phyloP scores from a whole-genome alignment of 2,113 vertebrate genomes.

The Lanius ludovicianus region DNA sequence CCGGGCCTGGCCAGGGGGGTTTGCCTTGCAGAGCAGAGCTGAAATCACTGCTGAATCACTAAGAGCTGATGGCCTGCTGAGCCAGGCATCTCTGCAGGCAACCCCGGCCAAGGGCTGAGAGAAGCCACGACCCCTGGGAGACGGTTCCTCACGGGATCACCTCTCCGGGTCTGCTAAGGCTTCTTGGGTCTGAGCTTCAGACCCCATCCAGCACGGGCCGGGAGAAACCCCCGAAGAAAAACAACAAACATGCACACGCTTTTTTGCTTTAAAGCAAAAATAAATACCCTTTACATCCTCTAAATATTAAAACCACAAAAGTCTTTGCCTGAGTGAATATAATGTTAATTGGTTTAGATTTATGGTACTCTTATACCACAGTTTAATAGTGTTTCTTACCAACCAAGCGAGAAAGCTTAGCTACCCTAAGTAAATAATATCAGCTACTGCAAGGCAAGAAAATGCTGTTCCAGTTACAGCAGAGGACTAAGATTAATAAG shows the following conservation, averaged over 20 bases:
- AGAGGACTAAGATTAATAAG: neutral
- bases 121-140: too few species aligned
- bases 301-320: conserved; percentile 12
- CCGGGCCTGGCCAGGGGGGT: too few species aligned
- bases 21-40: too few species aligned
- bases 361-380: neutral
- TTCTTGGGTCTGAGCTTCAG: too few species aligned
- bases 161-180: too few species aligned
- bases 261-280: conserved; percentile 3
- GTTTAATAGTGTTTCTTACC: neutral
- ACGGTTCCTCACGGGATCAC: too few species aligned
- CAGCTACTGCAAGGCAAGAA: conserved; percentile 7
- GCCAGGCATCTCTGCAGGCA: too few species aligned
- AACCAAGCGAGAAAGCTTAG: neutral
- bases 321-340: neutral
- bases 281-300: neutral
- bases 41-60: too few species aligned
- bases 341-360: conserved; percentile 28
- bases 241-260: neutral
- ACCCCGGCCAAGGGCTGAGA: too few species aligned
- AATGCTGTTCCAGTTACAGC: neutral
- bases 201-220: too few species aligned
- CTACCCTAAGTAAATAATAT: conserved; percentile 11
- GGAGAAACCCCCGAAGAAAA: too few species aligned
- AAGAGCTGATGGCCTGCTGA: too few species aligned